Evolutionary conservation across 2,797 vertebrate species (phyloP).

Genomic region (Anabacerthia variegaticeps): DNA sequence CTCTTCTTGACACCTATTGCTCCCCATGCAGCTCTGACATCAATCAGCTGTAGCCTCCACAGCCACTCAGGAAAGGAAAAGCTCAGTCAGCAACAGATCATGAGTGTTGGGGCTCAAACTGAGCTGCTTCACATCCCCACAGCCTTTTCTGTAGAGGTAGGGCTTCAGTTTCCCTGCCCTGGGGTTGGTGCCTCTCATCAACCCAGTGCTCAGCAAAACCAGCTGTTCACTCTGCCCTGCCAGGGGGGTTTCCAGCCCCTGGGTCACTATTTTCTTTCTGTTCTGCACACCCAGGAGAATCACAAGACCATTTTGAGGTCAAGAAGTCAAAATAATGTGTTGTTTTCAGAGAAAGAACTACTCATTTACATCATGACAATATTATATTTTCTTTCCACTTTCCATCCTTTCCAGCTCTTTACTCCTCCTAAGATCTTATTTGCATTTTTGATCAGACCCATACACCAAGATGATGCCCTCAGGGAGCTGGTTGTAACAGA

Average conservation of each 20-base stretch:
- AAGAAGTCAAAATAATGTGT: not conserved
- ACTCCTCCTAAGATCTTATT: not conserved
- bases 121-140: not conserved
- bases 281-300: not conserved
- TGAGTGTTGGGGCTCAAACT: rapidly evolving
- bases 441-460: slow-evolving; percentile 56
- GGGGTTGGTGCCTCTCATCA: not conserved
- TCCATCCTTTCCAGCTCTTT: not conserved
- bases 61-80: not conserved
- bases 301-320: not conserved
- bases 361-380: not conserved
- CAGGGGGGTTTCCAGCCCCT: not conserved
- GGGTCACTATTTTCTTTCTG: not conserved
- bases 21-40: not conserved
- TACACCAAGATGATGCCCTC: not conserved
- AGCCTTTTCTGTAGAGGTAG: rapidly evolving
- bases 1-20: not conserved
- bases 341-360: not conserved
- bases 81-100: not conserved
- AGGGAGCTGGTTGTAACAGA: not conserved
- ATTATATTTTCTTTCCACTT: not conserved
- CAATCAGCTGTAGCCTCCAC: not conserved
- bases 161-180: not conserved
- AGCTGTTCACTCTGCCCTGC: not conserved
- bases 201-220: not conserved